Evolutionary conservation across 2,113 vertebrate genomes (phyloP), one percentile per base, ranked within the genome.

Genomic region (Chamaea fasciata): DNA sequence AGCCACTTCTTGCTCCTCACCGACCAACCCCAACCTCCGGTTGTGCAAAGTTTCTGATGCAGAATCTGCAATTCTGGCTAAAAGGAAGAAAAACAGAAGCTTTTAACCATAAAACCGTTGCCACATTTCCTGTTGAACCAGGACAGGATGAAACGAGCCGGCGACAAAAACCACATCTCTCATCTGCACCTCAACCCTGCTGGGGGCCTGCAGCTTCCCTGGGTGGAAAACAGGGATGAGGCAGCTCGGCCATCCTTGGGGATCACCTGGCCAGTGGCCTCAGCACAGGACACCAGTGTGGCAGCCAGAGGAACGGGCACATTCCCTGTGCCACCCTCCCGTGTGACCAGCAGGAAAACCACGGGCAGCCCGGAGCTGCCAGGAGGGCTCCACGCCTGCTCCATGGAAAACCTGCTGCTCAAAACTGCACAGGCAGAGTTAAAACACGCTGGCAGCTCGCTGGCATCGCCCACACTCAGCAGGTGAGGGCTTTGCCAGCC

Each of bases 71-170:
- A 55, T n/a, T 73, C 65, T 87, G 47, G 9, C 68, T 59, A 27
- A 83, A 83, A 75, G 88, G 83, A 33, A 94, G 69, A 49, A 95
- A 95, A 97, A 78, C 94, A 97, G 97, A 98, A 98, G 94, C 94
- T 82, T 33, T 77, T 78, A 89, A 93, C 94, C 92, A 73, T 56
- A 71, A 97, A 90, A 90, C 78, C 53, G 92, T 97, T 97, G 97
- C 97, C 85, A 94, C 97, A 97, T 91, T 98, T 98, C 98, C 98
- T 98, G 95, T 95, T 75, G 37, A 20, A 76, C 18, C 0, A 6
- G 57, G 76, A 70, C 94, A 94, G 84, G 94, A 92, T 77, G 96
- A 55, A 89, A 69, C 65, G 3, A 88, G 88, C 81, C 89, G 78
- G 8, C 44, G 76, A 70, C 94, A 95, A 91, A 96, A 92, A 89